A percentile compares a stretch with the other conserved stretches of the same genome.
Conservation (phyloP, 2,888 invertebrate genomes). For the Ernsta delagoae region DNA sequence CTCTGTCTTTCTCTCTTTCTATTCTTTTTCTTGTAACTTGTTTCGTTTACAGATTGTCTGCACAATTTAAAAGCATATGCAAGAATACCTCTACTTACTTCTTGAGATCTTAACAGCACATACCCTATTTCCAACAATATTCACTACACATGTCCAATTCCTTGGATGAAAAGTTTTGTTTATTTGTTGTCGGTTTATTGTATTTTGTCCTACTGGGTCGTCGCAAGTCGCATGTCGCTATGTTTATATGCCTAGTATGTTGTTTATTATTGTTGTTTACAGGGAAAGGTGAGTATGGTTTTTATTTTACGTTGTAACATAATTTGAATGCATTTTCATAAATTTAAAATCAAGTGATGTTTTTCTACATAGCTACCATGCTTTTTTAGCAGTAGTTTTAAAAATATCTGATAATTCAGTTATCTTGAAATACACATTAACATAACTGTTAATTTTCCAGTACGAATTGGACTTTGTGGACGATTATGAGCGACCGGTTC, state of each 20-base stretch:
- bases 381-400: background rate
- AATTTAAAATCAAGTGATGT: background rate
- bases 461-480: slow-evolving; percentile 82
- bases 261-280: slow-evolving; percentile 50
- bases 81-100: slow-evolving; percentile 30
- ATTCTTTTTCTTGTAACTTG: slow-evolving; percentile 18
- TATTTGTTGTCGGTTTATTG: slow-evolving; percentile 41
- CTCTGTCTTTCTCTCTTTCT: slow-evolving; percentile 23
- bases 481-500: slow-evolving; percentile 90
- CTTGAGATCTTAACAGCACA: slow-evolving; percentile 31
- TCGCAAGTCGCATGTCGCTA: slow-evolving; percentile 67
- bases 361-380: background rate
- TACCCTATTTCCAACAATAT: slow-evolving; percentile 30
- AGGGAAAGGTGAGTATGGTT: slow-evolving; percentile 36
- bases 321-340: background rate
- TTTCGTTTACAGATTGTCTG: slow-evolving; percentile 28
- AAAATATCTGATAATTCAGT: too few species aligned
- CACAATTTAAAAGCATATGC: slow-evolving; percentile 34
- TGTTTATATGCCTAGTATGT: slow-evolving; percentile 51
- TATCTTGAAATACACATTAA: too few species aligned
- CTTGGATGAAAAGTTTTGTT: slow-evolving; percentile 44
- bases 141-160: slow-evolving; percentile 35
- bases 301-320: background rate
- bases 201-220: slow-evolving; percentile 42
- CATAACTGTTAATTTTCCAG: slow-evolving; percentile 37